Base-by-base conservation (phyloP, 2,888 invertebrate genomes). In the Thera britannica region DNA sequence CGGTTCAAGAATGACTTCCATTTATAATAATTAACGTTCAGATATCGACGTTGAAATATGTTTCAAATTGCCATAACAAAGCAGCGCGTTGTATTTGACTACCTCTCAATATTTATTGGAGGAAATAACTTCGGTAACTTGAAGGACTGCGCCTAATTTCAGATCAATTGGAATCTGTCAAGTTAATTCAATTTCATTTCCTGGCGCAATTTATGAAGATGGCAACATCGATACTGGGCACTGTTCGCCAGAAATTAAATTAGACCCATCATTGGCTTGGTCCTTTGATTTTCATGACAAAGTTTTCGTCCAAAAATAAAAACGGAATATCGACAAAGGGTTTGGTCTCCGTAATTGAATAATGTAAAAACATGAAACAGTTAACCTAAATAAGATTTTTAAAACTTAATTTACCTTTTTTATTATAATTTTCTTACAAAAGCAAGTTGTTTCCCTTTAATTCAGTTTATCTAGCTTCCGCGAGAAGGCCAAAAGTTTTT, bases 81-180 rank as follows among this genome's bases (percentile, higher is more conserved):
- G 79, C 76, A 75, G 71, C 75, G 70, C 75, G 72, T 78, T 79
- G 77, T 80, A 81, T 82, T 46, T 83, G 84, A 78, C 77, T 73
- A 75, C 76, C 81, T 81, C 84, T 89, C 84, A 83, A 85, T 86
- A 86, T 87, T 89, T 88, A 88, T 86, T 82, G 80, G 71, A 64
- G 78, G 79, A 84, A 86, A 86, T 82, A 79, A 77, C 83, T 78
- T 77, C 74, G 76, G 77, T 75, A 77, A 80, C 79, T 81, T 81
- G 75, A 80, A 74, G 70, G 78, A 69, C 68, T 78, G 69, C 74
- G 79, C 74, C 79, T 83, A 82, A 84, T 83, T 85, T 84, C 75
- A 82, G 78, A 80, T 82, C 82, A 80, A 84, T 84, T 77, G 78
- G 71, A 72, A 74, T 76, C 69, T 73, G 75, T 77, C 72, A 75